A percentile compares a stretch with the other conserved stretches of the same genome.
These are phyloP conservation scores for Damaliscus lunatus DNA, from an alignment of 2,113 vertebrate species.

Conservation along the genomic window DNA sequence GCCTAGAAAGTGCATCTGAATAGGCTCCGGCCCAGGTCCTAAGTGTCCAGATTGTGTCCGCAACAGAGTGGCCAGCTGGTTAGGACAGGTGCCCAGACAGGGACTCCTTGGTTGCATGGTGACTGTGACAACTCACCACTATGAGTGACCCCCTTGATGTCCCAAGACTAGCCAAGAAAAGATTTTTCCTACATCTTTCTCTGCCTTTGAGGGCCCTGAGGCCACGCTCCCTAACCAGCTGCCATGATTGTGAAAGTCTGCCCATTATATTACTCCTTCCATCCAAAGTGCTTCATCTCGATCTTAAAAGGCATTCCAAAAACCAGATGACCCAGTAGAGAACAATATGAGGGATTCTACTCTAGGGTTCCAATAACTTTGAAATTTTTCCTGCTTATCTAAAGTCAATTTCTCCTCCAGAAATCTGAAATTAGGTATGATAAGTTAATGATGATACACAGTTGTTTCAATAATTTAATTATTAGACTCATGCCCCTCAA, in stretches of 20 bases:
- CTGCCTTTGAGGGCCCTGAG: neutral
- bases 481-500: conserved; percentile 44
- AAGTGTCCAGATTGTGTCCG: neutral
- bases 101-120: neutral
- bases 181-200: neutral
- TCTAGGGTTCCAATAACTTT: conserved; percentile 2
- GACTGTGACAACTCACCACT: neutral
- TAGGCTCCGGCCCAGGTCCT: neutral
- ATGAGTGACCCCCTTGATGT: neutral
- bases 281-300: neutral
- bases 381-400: conserved; percentile 20
- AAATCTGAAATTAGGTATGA: conserved; percentile 58
- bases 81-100: neutral
- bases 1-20: neutral
- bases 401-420: conserved; percentile 36
- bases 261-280: neutral
- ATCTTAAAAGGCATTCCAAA: neutral
- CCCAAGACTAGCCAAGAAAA: neutral
- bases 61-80: neutral
- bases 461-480: conserved; percentile 80
- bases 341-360: neutral
- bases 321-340: neutral
- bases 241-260: neutral
- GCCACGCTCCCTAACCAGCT: neutral
- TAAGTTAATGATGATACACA: conserved; percentile 72